Conservation (phyloP, 2,888 invertebrate species). For the Scaptodrosophila latifasciaeformis region DNA sequence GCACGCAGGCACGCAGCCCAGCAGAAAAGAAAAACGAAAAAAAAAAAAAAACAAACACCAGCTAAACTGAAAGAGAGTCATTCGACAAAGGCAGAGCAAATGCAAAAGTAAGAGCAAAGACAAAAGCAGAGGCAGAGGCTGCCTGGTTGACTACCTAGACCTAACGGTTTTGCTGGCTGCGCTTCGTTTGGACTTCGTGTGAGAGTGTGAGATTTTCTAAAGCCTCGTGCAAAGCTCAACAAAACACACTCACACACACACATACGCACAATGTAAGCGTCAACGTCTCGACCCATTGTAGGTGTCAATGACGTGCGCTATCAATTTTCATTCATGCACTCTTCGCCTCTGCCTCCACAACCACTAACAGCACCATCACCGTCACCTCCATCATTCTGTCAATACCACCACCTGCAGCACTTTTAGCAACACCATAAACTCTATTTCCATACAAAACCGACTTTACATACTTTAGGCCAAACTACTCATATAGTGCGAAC, state of each 20-base stretch:
- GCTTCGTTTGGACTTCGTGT: neutral
- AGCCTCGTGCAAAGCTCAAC: no score
- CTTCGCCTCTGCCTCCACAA: slow-evolving; percentile 32
- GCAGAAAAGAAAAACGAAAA: slow-evolving; percentile 10
- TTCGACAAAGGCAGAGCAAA: no score
- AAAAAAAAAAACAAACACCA: slow-evolving; percentile 4
- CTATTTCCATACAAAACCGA: no score
- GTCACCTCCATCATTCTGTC: neutral
- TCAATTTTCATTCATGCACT: slow-evolving; percentile 60
- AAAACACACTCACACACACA: neutral
- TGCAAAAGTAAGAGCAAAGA: slow-evolving; percentile 1
- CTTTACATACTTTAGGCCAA: neutral
- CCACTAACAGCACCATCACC: slow-evolving; percentile 17
- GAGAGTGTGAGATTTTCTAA: no score
- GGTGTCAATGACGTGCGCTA: slow-evolving; percentile 67
- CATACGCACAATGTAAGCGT: neutral
- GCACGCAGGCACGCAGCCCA: slow-evolving; percentile 28
- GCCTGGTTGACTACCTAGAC: no score
- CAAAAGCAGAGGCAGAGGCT: neutral
- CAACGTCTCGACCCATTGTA: slow-evolving; percentile 22
- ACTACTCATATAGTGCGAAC: slow-evolving; percentile 2
- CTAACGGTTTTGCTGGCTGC: no score
- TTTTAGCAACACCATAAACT: no score
- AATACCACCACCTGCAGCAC: neutral
- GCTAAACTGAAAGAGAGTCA: neutral